Percentiles rank a stretch among this genome's conserved stretches.
These are phyloP conservation scores for Balearica regulorum DNA, from an alignment of 2,797 vertebrate genomes.

Conservation along the genomic window DNA sequence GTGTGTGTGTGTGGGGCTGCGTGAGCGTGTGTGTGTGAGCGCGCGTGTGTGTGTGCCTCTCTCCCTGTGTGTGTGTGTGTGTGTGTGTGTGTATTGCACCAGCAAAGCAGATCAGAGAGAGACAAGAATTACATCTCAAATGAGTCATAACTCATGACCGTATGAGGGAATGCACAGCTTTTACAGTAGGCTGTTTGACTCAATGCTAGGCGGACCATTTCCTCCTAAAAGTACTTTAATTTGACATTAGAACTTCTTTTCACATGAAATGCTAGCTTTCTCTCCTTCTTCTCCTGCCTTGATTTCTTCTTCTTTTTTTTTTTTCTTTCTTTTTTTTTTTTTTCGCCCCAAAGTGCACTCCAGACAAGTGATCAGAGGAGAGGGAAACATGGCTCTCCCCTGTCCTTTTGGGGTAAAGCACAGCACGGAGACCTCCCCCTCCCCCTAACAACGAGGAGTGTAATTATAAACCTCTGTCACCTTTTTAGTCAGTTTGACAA, in stretches of 20 bases:
- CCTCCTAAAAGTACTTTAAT: conserved; percentile 73
- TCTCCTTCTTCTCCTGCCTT: neutral
- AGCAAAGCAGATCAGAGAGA: conserved; percentile 77
- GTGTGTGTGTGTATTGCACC: conserved; percentile 72
- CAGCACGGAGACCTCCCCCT: conserved; percentile 41
- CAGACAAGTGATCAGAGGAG: conserved; percentile 45
- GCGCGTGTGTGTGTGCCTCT: neutral
- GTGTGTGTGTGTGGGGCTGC: too few species aligned
- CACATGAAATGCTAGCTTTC: neutral
- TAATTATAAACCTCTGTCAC: conserved; percentile 73
- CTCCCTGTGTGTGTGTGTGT: neutral
- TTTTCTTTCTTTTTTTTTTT: too few species aligned
- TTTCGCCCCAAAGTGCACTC: neutral
- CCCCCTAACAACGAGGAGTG: conserved; percentile 58
- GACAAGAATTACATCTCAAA: conserved; percentile 81
- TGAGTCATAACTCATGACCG: conserved; percentile 82
- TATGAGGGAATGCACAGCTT: conserved; percentile 75
- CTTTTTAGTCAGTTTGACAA: conserved; percentile 67
- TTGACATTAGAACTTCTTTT: conserved; percentile 66
- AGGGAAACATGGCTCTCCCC: conserved; percentile 65
- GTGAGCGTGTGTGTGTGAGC: too few species aligned
- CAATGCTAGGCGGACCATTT: conserved; percentile 71
- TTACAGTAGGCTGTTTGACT: conserved; percentile 70
- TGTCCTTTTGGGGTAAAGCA: conserved; percentile 58
- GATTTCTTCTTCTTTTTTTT: neutral